phyloP scores from a whole-genome alignment of 2,797 vertebrate species.

The Apogon hyalosoma region DNA sequence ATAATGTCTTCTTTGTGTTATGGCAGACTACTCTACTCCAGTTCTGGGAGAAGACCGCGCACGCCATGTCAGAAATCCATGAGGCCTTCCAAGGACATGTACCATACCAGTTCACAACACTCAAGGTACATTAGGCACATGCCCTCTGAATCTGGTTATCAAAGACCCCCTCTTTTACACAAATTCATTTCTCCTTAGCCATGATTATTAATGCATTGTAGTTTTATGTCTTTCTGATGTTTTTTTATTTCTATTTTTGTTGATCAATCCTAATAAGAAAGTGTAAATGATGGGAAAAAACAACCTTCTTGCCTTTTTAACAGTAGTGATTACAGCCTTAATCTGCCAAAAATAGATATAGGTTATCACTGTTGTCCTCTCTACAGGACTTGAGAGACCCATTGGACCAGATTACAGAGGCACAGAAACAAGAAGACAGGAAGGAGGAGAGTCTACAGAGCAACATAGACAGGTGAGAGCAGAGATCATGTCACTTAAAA shows the following conservation, averaged over 20 bases:
- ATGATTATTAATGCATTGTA: no score
- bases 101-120: constrained; percentile 83
- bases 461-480: constrained; percentile 81
- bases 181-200: no score
- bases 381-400: constrained; percentile 84
- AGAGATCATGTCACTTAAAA: neutral
- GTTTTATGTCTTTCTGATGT: no score
- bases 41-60: constrained; percentile 90
- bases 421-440: constrained; percentile 58
- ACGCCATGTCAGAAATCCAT: constrained; percentile 84
- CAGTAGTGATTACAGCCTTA: no score
- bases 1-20: neutral
- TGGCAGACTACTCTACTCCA: constrained; percentile 85
- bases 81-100: constrained; percentile 80
- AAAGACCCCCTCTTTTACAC: no score
- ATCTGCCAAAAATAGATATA: no score
- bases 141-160: no score
- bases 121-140: constrained; percentile 75
- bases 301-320: no score
- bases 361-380: neutral
- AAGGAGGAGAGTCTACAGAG: constrained; percentile 65
- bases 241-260: no score
- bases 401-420: constrained; percentile 77
- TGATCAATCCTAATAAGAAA: no score
- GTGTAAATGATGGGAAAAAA: no score